Base-by-base conservation (phyloP, 2,888 invertebrate genomes). In the Calameuta pallipes region DNA sequence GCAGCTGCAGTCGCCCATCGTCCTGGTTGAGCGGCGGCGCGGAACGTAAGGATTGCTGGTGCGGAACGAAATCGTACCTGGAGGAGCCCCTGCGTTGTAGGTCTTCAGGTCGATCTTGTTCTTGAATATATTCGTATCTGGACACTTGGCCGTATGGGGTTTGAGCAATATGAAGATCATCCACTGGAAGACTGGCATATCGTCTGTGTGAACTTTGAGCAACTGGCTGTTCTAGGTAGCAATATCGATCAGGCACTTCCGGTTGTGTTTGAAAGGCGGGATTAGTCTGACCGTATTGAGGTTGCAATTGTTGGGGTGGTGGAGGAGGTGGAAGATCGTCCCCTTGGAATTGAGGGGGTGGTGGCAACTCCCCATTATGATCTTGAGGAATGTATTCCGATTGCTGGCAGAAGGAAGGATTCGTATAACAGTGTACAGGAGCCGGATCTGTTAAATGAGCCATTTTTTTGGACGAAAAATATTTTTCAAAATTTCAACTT, bases 401-500 rank as follows among this genome's bases (percentile, higher is more conserved):
- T 91, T 96, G 95, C 37, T 95, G 94, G 89, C 96, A 96, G 89
- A 96, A 96, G 0, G 96, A 96, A 77, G 96, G 96, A 89, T 96
- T 96, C 11, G 95, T 95, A 87, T 96, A 96, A 85, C 95, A 95
- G 90, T 95, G 90, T 4, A 87, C 86, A 36, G 89, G 89, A 9
- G 82, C 78, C 2, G 87, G 82, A 33, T 82, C 82, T 56, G 79
- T 83, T 0, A 80, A 74, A 11, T 84, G 83, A 13, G 85, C 84
- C 87, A 88, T 56, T 56, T 56, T 56, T 23, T 23, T 0, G 1
- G 15, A 56, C 2, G 0, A 56, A 56, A 3, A 23, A 23, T 56
- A 9, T 56, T 56, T 56, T 56, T 56, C 56, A 23, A 56, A 56
- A 23, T 23, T 56, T 23, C 56, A 56, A 56, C 15, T 23, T 56